Evolutionary conservation across 2,888 invertebrate genomes (phyloP), one percentile per base, ranked within the genome.

Genomic region (Caenorhabditis sinica): DNA sequence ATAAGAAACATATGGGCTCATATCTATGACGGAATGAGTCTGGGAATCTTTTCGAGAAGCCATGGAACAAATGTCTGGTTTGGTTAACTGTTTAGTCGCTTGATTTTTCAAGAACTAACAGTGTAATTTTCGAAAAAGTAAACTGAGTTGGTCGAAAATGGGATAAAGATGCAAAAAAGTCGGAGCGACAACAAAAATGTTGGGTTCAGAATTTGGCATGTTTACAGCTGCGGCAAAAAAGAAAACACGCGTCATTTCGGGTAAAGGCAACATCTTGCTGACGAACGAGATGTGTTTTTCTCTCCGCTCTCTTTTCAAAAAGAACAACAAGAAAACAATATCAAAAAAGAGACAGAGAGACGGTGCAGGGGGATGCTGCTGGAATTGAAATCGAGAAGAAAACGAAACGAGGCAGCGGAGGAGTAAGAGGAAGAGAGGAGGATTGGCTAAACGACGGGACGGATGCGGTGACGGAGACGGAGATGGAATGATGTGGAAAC

Each of bases 361-460:
- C 36, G 43, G 51, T 53, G 20, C 49, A 40, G 45, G n/a, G 17
- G 20, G 49, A 20, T 49, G 49, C 49, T 61, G 49, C 77, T 61
- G 61, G 71, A 76, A 76, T 71, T 77, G 72, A 79, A 79, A 79
- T 72, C 79, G 79, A 65, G 72, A 63, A 51, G 77, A 63, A 61
- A 49, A 49, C 40, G 40, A 63, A 61, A 56, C 61, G 30, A 51
- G 72, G 71, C 40, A 40, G 40, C 58, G 49, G 61, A 63, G 40
- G 79, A 53, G 56, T 60, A 63, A 60, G 71, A 63, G 63, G 65
- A 56, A 63, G 56, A 53, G 63, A 49, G 40, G 77, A 61, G 79
- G 79, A 79, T 79, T 79, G 79, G 79, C 79, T 79, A 79, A 79
- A 79, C 79, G 79, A 79, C 79, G 69, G 66, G 76, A 63, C 77